Percentiles rank a stretch among this genome's conserved stretches.
These are phyloP conservation scores for Azemiops feae DNA, from an alignment of 2,113 vertebrate genomes.

Conservation along the genomic window DNA sequence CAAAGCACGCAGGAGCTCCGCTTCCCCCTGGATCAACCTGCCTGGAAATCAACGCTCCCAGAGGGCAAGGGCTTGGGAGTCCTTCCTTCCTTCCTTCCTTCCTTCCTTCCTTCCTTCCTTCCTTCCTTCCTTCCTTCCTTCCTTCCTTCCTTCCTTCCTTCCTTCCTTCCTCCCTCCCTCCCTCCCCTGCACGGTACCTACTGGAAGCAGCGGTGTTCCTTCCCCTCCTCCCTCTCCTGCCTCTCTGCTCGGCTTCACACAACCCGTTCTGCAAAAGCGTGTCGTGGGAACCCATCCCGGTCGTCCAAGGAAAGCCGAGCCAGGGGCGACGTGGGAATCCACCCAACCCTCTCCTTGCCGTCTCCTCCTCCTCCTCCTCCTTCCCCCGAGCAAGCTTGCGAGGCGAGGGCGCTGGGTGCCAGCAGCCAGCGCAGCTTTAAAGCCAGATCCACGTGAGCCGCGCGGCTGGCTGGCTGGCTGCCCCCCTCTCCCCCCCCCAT, in stretches of 20 bases:
- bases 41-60: background rate
- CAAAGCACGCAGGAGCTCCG: background rate
- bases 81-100: background rate
- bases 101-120: background rate
- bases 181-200: no score
- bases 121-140: no score
- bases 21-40: background rate
- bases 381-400: no score
- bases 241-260: background rate
- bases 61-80: background rate
- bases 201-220: background rate
- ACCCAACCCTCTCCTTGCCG: background rate
- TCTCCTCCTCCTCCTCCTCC: background rate
- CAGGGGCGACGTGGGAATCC: background rate
- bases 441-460: background rate
- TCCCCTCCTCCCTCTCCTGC: background rate
- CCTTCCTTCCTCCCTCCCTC: background rate
- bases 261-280: background rate
- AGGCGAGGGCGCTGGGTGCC: background rate
- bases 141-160: rapidly evolving
- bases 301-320: background rate
- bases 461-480: background rate
- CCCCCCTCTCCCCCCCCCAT: background rate
- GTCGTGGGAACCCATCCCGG: background rate
- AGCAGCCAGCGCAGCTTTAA: background rate